A percentile compares a stretch with the other conserved stretches of the same genome.
Evolutionary conservation across 1,140 invertebrate genomes (phyloP).

Genomic region (Euwallacea fornicatus): DNA sequence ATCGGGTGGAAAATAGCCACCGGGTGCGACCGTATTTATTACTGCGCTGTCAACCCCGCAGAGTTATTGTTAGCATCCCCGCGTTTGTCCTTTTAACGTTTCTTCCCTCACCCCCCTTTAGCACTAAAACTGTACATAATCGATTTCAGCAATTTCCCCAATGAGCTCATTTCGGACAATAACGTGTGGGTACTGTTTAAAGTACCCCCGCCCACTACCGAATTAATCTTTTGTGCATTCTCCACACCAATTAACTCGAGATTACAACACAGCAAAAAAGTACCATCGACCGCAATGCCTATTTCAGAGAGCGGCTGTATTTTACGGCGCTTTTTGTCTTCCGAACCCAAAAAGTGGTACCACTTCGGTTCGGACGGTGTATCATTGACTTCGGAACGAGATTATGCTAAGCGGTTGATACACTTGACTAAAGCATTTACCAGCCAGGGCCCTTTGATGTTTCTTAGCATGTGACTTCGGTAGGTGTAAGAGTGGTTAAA

Average conservation of each 20-base stretch:
- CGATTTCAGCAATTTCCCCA: no score
- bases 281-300: constrained; percentile 13
- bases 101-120: background rate
- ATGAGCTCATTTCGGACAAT: no score
- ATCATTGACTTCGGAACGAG: constrained; percentile 38
- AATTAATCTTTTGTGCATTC: constrained; percentile 24
- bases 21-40: constrained; percentile 52
- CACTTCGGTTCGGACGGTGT: background rate
- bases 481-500: background rate
- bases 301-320: constrained; percentile 17
- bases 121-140: no score
- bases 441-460: constrained; percentile 3
- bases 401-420: constrained; percentile 36
- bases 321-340: constrained; percentile 19
- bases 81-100: constrained; percentile 6
- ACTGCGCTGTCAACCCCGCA: constrained; percentile 49
- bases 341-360: constrained; percentile 9
- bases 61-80: constrained; percentile 53
- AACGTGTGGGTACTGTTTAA: no score
- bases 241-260: constrained; percentile 27
- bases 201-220: constrained; percentile 7
- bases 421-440: constrained; percentile 34
- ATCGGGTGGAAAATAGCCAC: constrained; percentile 54
- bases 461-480: constrained; percentile 2
- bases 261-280: constrained; percentile 24